A percentile compares a stretch with the other conserved stretches of the same genome.
These are phyloP conservation scores for Rhinogobius similis DNA, from an alignment of 2,113 vertebrate genomes.

Conservation along the genomic window DNA sequence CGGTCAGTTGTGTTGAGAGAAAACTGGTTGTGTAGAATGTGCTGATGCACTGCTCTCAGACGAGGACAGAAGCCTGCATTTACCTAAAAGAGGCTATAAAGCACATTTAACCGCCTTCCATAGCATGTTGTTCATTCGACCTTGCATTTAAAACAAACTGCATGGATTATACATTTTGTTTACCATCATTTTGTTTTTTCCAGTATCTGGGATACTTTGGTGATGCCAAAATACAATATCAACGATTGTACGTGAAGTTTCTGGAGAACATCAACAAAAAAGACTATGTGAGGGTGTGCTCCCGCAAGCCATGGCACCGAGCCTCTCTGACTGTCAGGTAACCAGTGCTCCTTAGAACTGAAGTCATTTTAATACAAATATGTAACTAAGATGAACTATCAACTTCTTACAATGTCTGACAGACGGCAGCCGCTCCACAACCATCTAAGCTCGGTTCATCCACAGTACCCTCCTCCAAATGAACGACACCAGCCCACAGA, in stretches of 20 bases:
- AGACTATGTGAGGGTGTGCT: conserved; percentile 87
- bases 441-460: conserved; percentile 45
- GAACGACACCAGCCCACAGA: conserved; percentile 36
- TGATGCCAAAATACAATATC: conserved; percentile 88
- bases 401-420: conserved; percentile 1
- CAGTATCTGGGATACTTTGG: conserved; percentile 91
- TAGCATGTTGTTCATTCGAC: neutral
- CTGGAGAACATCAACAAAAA: conserved; percentile 91
- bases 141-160: neutral
- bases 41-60: too few species aligned
- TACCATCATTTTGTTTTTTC: neutral
- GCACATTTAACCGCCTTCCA: too few species aligned
- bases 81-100: too few species aligned
- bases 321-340: conserved; percentile 81
- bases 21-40: too few species aligned
- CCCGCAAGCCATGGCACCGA: conserved; percentile 85
- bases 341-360: neutral
- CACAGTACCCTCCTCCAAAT: conserved; percentile 53
- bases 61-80: too few species aligned
- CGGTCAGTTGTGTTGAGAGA: too few species aligned
- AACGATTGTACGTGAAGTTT: conserved; percentile 89
- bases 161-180: neutral
- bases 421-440: conserved; percentile 71
- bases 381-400: neutral
- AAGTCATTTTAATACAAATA: neutral